A percentile compares a stretch with the other conserved stretches of the same genome.
Conservation (phyloP, 2,113 vertebrate genomes). For the Paraplagusia blochii region DNA sequence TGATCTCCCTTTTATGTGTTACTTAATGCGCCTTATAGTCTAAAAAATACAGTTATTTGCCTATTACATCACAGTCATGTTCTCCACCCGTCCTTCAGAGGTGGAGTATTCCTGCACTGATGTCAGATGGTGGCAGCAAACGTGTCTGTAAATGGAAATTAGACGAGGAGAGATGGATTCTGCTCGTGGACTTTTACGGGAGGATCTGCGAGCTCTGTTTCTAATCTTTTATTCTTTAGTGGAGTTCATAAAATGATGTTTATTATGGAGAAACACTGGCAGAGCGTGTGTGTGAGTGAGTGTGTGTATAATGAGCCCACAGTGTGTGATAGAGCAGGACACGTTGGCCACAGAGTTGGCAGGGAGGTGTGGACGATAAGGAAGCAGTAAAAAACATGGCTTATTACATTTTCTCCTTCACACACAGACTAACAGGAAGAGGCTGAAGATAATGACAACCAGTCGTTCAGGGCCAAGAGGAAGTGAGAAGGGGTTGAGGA, state of each 20-base stretch:
- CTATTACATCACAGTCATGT: too few species aligned
- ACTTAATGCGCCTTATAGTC: too few species aligned
- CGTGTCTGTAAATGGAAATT: not conserved
- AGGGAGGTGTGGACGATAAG: conserved; percentile 27
- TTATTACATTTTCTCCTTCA: conserved; percentile 41
- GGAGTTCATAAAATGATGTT: conserved; percentile 36
- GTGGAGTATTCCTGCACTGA: too few species aligned
- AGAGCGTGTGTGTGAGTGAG: not conserved
- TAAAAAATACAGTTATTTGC: too few species aligned
- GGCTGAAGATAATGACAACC: conserved; percentile 7
- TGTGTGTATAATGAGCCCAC: conserved; percentile 15
- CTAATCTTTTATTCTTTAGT: conserved; percentile 20
- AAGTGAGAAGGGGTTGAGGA: too few species aligned
- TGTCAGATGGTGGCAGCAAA: too few species aligned
- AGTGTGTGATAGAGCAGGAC: conserved; percentile 32
- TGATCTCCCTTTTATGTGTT: too few species aligned
- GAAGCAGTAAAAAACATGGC: conserved; percentile 46
- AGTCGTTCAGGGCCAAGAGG: too few species aligned
- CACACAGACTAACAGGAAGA: conserved; percentile 24
- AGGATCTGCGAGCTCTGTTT: not conserved
- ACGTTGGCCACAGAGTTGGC: conserved; percentile 31
- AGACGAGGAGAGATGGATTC: conserved; percentile 6
- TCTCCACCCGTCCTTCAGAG: too few species aligned
- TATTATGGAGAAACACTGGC: conserved; percentile 33
- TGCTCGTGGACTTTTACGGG: not conserved